These are phyloP conservation scores for Trichonephila clavata DNA, from an alignment of 1,140 invertebrate genomes.

Conservation along the genomic window DNA sequence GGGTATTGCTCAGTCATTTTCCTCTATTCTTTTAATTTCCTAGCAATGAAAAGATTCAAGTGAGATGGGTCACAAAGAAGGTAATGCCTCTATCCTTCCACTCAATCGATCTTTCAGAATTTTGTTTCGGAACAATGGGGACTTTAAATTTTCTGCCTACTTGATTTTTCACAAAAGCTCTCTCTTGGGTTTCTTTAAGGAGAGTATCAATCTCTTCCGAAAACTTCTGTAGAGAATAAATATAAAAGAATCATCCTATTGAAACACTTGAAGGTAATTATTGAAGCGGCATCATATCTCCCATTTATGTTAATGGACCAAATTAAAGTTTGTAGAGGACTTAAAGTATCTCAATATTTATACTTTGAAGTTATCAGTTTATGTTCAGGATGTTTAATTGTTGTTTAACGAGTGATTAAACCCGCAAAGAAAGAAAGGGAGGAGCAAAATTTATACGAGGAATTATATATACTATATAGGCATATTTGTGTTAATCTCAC, in stretches of 20 bases:
- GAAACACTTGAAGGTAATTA: neutral
- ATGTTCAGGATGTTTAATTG: too few species aligned
- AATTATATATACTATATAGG: too few species aligned
- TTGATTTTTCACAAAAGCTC: constrained; percentile 4
- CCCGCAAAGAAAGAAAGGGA: too few species aligned
- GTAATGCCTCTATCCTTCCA: constrained; percentile 1
- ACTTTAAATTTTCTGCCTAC: constrained; percentile 34
- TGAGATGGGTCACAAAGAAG: neutral
- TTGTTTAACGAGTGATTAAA: too few species aligned
- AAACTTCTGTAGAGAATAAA: neutral
- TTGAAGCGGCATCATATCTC: neutral
- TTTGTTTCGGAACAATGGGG: constrained; percentile 5
- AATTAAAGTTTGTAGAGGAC: neutral
- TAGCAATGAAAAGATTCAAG: neutral
- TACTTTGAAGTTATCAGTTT: too few species aligned
- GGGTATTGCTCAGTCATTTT: neutral
- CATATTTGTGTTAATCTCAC: too few species aligned
- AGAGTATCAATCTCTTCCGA: neutral
- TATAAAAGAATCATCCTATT: neutral
- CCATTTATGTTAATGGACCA: neutral
- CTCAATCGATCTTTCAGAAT: constrained; percentile 8
- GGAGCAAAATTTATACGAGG: too few species aligned
- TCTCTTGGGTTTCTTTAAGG: neutral
- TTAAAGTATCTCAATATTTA: neutral
- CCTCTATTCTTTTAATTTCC: neutral